A percentile compares a stretch with the other conserved stretches of the same genome.
phyloP scores from a whole-genome alignment of 2,797 vertebrate genomes.

The Alcedo atthis region DNA sequence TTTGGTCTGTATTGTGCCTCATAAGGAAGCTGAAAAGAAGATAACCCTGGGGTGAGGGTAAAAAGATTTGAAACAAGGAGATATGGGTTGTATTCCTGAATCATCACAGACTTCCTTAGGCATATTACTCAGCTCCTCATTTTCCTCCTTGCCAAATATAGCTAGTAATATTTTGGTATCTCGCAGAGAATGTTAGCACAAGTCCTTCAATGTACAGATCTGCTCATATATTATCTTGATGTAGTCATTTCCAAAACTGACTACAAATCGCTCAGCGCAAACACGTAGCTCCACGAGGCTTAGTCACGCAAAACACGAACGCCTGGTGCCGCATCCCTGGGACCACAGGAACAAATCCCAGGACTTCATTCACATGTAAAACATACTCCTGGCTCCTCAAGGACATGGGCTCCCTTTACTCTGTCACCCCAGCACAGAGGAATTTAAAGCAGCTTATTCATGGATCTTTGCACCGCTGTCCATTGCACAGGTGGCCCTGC shows the following conservation, averaged over 20 bases:
- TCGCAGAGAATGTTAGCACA: slow-evolving; percentile 40
- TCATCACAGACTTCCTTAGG: slow-evolving; percentile 4
- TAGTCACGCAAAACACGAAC: slow-evolving; percentile 21
- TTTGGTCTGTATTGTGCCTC: not conserved
- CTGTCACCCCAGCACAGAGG: not conserved
- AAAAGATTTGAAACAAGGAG: not conserved
- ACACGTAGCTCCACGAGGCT: not conserved
- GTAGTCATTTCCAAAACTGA: not conserved
- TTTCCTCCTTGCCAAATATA: slow-evolving; percentile 50
- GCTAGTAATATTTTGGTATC: slow-evolving; percentile 49
- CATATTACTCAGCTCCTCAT: slow-evolving; percentile 30
- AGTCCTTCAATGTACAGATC: slow-evolving; percentile 33
- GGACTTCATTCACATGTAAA: not conserved
- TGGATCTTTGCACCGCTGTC: not conserved
- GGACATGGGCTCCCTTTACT: not conserved
- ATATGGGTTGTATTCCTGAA: slow-evolving; percentile 16
- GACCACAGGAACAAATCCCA: not conserved
- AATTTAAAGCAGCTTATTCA: slow-evolving; percentile 6
- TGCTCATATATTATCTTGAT: slow-evolving; percentile 28
- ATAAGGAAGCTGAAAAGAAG: not conserved
- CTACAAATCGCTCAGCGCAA: not conserved
- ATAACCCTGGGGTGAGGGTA: not conserved
- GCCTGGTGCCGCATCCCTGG: not conserved
- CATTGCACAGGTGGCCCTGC: not conserved
- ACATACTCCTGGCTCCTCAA: not conserved